Percentiles rank a stretch among this genome's conserved stretches.
Evolutionary conservation across 1,140 invertebrate species (phyloP).

Genomic region (Apis dorsata): DNA sequence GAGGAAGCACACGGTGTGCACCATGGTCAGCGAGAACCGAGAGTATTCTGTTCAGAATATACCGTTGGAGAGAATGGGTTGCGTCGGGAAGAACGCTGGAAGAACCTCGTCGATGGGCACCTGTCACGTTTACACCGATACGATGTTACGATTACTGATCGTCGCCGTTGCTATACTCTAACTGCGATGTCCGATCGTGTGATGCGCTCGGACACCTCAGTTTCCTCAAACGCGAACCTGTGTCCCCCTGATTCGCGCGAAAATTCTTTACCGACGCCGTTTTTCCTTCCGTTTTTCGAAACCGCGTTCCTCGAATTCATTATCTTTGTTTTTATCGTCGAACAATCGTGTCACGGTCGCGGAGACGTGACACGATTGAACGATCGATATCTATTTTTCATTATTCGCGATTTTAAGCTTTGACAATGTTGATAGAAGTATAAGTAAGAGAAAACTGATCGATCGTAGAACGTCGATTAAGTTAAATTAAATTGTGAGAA

Average conservation of each 20-base stretch:
- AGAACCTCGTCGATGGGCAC: slow-evolving; percentile 56
- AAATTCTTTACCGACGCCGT: neutral
- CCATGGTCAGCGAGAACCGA: slow-evolving; percentile 86
- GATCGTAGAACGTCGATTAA: neutral
- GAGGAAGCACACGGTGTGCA: slow-evolving; percentile 90
- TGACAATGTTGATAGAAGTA: too few species aligned
- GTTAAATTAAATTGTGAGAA: too few species aligned
- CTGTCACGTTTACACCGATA: slow-evolving; percentile 21
- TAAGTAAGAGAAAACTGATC: neutral
- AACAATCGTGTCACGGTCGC: slow-evolving; percentile 53
- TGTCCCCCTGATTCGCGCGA: neutral
- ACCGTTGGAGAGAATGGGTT: slow-evolving; percentile 90
- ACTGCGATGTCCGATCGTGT: neutral
- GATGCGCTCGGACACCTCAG: neutral
- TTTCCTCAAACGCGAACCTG: neutral
- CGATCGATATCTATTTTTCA: neutral
- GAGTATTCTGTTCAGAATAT: slow-evolving; percentile 90
- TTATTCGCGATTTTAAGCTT: too few species aligned
- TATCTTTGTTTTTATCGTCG: neutral
- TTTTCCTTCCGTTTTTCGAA: neutral
- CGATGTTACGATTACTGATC: slow-evolving; percentile 24
- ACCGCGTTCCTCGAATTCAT: neutral
- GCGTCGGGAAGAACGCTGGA: slow-evolving; percentile 84
- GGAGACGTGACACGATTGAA: slow-evolving; percentile 57
- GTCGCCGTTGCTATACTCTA: slow-evolving; percentile 27